Evolutionary conservation across 2,797 vertebrate genomes (phyloP), one percentile per base, ranked within the genome.

Genomic region (Oreortyx pictus): DNA sequence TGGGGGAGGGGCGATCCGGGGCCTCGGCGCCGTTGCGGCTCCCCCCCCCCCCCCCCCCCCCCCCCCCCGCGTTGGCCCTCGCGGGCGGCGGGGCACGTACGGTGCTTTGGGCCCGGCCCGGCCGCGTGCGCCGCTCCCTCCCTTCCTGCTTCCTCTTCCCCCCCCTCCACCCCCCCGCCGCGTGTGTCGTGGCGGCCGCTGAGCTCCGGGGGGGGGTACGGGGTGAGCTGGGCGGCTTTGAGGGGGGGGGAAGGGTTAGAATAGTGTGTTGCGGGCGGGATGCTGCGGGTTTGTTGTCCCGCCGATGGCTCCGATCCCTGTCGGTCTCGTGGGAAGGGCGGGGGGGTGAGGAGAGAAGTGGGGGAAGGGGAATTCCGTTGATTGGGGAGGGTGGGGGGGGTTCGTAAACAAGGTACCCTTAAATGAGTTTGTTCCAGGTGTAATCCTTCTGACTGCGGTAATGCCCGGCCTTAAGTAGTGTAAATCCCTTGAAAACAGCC

Each of bases 401-500:
- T 4, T 9, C 2, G 43, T 46, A 3, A 79, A 24, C 23, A 25
- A 46, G 84, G 15, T 61, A 7, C 7, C 10, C 7, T 56, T 46
- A 46, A 87, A 80, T 13, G 37, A 74, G 91, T 85, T 92, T 82
- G 16, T 95, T 94, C 0, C 89, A 95, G 94, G 91, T 93, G 25
- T 93, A 80, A 76, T 14, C 7, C 6, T 54, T 43, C 60, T 3
- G 49, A 6, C 60, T 59, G 0, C 76, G 3, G 44, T 85, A 73
- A 37, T 2, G 11, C 31, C 76, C 59, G 4, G 18, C 22, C 5
- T 17, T 65, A 31, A 67, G 17, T 94, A 94, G 80, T 19, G 2
- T 87, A 87, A 88, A 24, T 8, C 10, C 56, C 13, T 47, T 68
- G 92, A 56, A 35, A 90, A 35, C 27, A 47, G 61, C 33, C 11